phyloP scores from a whole-genome alignment of 2,113 vertebrate species.

The Oncorhynchus gorbuscha region DNA sequence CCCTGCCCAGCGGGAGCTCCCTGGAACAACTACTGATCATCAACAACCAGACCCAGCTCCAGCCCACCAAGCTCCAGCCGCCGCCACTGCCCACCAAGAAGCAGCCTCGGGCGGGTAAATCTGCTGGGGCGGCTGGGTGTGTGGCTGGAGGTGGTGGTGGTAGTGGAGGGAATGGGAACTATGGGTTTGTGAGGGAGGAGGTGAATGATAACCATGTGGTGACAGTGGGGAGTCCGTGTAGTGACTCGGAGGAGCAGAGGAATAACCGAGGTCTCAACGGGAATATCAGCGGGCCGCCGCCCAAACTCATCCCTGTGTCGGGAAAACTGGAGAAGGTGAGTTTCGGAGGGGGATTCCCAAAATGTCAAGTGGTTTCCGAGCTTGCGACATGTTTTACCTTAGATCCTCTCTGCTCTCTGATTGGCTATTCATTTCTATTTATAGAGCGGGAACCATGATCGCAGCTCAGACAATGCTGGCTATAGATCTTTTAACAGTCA shows the following conservation, averaged over 20 bases:
- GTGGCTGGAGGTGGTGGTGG: constrained; percentile 23
- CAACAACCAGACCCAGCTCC: constrained; percentile 52
- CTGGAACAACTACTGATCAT: constrained; percentile 78
- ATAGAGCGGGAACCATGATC: constrained; percentile 41
- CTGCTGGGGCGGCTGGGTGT: constrained; percentile 18
- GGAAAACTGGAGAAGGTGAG: constrained; percentile 93
- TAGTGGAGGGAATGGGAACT: constrained; percentile 76
- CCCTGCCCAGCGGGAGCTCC: constrained; percentile 75
- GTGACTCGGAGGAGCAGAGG: constrained; percentile 82
- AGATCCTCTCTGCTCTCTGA: constrained; percentile 45
- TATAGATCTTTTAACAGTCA: neutral
- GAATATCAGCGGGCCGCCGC: constrained; percentile 88
- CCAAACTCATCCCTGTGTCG: constrained; percentile 91
- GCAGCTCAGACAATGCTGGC: constrained; percentile 24
- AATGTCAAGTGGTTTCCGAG: too few species aligned
- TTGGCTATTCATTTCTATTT: constrained; percentile 51
- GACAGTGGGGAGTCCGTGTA: constrained; percentile 79
- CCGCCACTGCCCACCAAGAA: constrained; percentile 74
- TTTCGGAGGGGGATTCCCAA: neutral
- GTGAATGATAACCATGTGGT: constrained; percentile 74
- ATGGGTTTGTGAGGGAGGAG: constrained; percentile 68
- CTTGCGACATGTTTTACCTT: neutral
- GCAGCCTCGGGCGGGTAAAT: constrained; percentile 60
- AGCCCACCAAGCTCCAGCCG: constrained; percentile 48
- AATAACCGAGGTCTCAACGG: constrained; percentile 78